phyloP scores from a whole-genome alignment of 1,140 invertebrate genomes.

The Lepidurus apus region DNA sequence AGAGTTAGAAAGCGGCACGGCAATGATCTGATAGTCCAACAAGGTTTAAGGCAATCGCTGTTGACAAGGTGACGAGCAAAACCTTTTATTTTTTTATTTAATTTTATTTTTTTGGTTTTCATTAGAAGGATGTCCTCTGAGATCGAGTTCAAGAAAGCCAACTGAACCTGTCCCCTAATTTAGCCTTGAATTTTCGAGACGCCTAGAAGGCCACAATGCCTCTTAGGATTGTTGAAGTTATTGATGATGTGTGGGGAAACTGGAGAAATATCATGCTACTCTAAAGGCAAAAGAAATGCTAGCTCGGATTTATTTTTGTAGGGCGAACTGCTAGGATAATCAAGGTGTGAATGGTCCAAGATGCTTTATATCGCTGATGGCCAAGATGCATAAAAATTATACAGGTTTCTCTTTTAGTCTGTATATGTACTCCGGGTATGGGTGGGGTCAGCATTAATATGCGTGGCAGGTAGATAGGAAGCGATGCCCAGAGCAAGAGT shows the following conservation, averaged over 20 bases:
- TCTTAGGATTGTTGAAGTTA: not conserved
- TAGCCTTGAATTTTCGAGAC: not conserved
- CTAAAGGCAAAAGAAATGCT: not conserved
- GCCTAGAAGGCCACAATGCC: not conserved
- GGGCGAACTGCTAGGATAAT: not conserved
- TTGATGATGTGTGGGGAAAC: not conserved
- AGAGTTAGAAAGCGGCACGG: no score
- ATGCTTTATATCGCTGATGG: not conserved
- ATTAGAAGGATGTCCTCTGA: not conserved
- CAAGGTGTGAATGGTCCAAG: not conserved
- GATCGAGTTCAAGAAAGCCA: not conserved
- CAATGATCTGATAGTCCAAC: no score
- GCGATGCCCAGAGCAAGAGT: not conserved
- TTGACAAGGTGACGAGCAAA: no score
- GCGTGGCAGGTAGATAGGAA: constrained; percentile 9
- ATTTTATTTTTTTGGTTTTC: not conserved
- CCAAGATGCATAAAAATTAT: not conserved
- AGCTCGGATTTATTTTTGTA: not conserved
- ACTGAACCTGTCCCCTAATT: not conserved
- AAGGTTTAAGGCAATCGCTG: no score
- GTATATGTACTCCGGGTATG: not conserved
- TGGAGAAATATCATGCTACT: not conserved
- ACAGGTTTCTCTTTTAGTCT: constrained; percentile 2
- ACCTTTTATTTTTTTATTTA: no score
- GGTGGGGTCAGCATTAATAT: constrained; percentile 12